phyloP scores from a whole-genome alignment of 2,113 vertebrate species.

The Brachirus orientalis region DNA sequence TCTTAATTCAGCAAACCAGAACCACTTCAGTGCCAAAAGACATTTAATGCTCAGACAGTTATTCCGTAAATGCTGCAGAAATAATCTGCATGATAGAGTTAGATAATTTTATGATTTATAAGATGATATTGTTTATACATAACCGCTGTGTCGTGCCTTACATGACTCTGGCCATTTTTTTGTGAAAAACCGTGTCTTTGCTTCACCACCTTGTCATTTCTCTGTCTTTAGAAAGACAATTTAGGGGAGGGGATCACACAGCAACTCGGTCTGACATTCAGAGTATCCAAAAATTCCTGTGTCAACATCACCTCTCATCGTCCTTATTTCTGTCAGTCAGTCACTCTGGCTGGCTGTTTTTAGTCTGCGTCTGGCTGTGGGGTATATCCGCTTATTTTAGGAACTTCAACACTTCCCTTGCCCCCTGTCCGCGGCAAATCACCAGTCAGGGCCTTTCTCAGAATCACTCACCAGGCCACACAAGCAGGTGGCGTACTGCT shows the following conservation, averaged over 20 bases:
- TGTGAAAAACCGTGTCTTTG: not conserved
- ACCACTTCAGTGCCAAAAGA: no score
- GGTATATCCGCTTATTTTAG: constrained; percentile 57
- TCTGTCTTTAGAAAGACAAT: no score
- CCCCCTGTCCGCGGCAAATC: constrained; percentile 26
- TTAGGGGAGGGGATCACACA: constrained; percentile 1
- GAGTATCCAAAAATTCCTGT: constrained; percentile 54
- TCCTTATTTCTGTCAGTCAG: no score
- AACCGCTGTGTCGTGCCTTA: no score
- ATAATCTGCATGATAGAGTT: no score
- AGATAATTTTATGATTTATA: no score
- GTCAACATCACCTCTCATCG: constrained; percentile 48
- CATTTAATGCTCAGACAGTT: no score
- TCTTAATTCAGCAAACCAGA: not conserved
- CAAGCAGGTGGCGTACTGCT: not conserved
- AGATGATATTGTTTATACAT: no score
- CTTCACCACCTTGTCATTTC: not conserved
- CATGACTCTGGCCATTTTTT: no score
- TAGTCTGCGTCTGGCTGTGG: constrained; percentile 47
- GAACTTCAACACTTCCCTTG: constrained; percentile 35
- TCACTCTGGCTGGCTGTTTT: constrained; percentile 55
- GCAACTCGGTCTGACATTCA: constrained; percentile 36
- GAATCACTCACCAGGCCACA: constrained; percentile 10
- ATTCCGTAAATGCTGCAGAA: no score
- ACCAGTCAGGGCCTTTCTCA: constrained; percentile 39